phyloP scores from a whole-genome alignment of 2,888 invertebrate species.

The Poecilus cupreus region DNA sequence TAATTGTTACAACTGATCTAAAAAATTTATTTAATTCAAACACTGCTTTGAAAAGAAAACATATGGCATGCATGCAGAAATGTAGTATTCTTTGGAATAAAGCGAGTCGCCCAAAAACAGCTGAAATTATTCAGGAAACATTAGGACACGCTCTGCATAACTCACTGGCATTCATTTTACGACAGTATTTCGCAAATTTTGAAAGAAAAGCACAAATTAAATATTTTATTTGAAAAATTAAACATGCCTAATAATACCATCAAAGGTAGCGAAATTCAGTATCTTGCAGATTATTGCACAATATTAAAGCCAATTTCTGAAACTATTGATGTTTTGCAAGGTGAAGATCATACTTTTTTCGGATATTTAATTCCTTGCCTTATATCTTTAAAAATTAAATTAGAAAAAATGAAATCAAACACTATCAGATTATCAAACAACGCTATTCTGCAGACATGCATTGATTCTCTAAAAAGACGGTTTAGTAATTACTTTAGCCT shows the following conservation, averaged over 20 bases:
- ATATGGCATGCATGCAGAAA: background rate
- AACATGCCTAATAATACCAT: background rate
- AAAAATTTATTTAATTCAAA: background rate
- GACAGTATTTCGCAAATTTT: background rate
- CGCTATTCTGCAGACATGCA: background rate
- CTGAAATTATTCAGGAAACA: background rate
- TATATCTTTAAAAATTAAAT: background rate
- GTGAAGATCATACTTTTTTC: background rate
- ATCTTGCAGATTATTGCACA: background rate
- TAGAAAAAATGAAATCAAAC: background rate
- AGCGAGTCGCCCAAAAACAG: background rate
- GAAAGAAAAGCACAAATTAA: background rate
- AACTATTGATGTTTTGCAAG: conserved; percentile 10
- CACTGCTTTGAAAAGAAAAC: background rate
- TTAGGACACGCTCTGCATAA: background rate
- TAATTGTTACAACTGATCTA: background rate
- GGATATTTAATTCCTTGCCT: conserved; percentile 6
- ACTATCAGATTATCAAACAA: background rate
- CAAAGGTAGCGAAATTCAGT: background rate
- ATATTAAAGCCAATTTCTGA: conserved; percentile 2
- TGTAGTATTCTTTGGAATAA: background rate
- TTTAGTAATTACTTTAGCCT: background rate
- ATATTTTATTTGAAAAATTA: background rate
- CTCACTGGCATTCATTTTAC: background rate
- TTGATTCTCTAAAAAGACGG: background rate